Conservation (phyloP, 2,797 vertebrate genomes). For the Prionace glauca region DNA sequence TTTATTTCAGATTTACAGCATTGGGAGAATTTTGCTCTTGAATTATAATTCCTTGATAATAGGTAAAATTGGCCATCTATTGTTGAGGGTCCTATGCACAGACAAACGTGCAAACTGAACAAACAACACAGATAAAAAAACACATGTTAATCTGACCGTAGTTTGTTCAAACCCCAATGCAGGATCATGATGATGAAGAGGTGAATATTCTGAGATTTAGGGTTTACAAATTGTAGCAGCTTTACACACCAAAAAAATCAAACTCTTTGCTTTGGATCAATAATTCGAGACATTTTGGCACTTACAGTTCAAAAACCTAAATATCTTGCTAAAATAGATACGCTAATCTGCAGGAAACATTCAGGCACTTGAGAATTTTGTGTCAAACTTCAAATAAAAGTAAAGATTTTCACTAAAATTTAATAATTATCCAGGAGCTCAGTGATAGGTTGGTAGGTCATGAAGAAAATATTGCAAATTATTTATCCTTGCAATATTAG, state of each 20-base stretch:
- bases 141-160: background rate
- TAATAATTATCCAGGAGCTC: background rate
- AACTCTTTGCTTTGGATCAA: slow-evolving; percentile 28
- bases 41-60: background rate
- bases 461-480: slow-evolving; percentile 23
- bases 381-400: slow-evolving; percentile 5
- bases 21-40: background rate
- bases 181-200: background rate
- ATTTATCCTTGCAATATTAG: background rate
- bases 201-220: background rate
- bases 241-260: background rate
- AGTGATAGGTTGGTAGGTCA: background rate
- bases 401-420: background rate
- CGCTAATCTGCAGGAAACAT: background rate
- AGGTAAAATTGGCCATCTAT: background rate
- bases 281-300: background rate
- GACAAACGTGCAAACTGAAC: background rate
- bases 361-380: background rate
- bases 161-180: slow-evolving; percentile 5
- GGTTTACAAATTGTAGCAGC: background rate
- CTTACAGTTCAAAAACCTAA: background rate
- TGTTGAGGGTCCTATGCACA: background rate
- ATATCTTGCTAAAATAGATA: background rate
- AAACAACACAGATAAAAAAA: background rate
- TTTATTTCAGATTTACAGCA: background rate